Evolutionary conservation across 2,888 invertebrate species (phyloP), one percentile per base, ranked within the genome.

Genomic region (Encarsia formosa): DNA sequence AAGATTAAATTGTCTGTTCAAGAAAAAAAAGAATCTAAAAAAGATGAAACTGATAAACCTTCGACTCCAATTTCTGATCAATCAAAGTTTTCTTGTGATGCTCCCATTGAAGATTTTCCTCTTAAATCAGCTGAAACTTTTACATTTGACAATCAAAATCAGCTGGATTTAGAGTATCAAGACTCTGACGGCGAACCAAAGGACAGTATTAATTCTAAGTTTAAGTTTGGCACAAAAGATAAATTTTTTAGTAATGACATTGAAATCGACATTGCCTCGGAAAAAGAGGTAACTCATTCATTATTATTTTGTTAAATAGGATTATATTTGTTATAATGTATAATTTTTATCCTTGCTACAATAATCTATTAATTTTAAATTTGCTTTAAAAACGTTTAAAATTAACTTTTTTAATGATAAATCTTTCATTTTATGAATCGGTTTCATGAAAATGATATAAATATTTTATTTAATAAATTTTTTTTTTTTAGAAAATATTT

Each of bases 211-310:
- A 6, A 4, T n/a, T 32, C 46, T 1, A 46, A 41, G 13, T 31
- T 46, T 11, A 52, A 52, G 37, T 52, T 47, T 20, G 5, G 20
- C 15, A 5, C 39, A 2, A 52, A 52, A 52, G 42, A 48, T 38
- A 32, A 52, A 23, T 11, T 31, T 4, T 42, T 46, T 29, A 23
- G 2, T 11, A 11, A 16, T 8, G 19, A 32, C 31, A 31, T 42
- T 16, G 9, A 3, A n/a, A n/a, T 35, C n/a, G n/a, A n/a, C n/a
- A n/a, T n/a, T n/a, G n/a, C n/a, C n/a, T n/a, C n/a, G n/a, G n/a
- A n/a, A n/a, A n/a, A n/a, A n/a, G n/a, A n/a, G n/a, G n/a, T n/a
- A n/a, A n/a, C n/a, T n/a, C n/a, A n/a, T n/a, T n/a, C n/a, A n/a
- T n/a, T n/a, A n/a, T n/a, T n/a, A n/a, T n/a, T n/a, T n/a, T n/a